Conservation (phyloP, 2,797 vertebrate genomes). For the Acestrorhynchus altus region DNA sequence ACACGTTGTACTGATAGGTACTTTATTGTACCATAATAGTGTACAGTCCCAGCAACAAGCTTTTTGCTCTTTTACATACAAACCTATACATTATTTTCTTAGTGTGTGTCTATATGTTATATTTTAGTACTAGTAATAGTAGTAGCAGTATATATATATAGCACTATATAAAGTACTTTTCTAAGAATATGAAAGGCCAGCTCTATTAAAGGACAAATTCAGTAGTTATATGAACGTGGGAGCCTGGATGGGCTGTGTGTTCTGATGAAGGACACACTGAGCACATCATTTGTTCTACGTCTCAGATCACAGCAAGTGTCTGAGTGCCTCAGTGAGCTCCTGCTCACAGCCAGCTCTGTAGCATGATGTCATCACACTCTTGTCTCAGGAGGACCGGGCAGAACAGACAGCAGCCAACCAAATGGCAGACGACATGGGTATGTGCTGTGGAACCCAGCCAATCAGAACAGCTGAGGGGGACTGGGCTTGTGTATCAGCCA, state of each 20-base stretch:
- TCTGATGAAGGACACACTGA: neutral
- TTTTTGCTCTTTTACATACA: no score
- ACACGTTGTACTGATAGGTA: no score
- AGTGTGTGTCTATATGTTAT: no score
- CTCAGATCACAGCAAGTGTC: conserved; percentile 9
- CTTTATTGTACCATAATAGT: no score
- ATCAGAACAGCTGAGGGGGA: neutral
- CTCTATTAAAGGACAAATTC: no score
- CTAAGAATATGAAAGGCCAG: no score
- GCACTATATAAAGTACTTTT: no score
- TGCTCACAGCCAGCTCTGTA: neutral
- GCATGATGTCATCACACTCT: neutral
- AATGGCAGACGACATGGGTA: neutral
- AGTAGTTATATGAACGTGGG: no score
- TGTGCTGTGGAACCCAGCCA: neutral
- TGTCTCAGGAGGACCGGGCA: neutral
- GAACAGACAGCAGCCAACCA: neutral
- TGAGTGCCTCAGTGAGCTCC: neutral
- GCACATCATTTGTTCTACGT: neutral
- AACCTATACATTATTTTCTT: no score
- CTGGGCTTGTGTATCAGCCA: conserved; percentile 1
- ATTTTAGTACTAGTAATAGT: no score
- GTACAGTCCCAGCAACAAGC: no score
- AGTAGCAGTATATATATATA: no score
- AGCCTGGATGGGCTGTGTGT: neutral